Percentiles rank a stretch among this genome's conserved stretches.
Evolutionary conservation across 2,113 vertebrate species (phyloP).

Genomic region (Gobio gobio): DNA sequence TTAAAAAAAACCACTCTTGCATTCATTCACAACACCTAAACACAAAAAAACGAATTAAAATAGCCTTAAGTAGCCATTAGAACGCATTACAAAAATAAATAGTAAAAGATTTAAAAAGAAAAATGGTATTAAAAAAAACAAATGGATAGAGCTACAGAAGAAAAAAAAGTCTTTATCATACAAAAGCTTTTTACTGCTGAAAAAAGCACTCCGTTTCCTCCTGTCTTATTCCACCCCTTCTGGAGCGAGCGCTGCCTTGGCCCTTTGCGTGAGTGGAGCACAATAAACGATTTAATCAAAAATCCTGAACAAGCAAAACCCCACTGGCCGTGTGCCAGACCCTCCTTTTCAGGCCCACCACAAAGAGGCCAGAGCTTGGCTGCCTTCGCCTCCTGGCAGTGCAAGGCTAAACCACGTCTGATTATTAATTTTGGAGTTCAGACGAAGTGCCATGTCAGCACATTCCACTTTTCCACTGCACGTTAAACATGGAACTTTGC

Average conservation of each 20-base stretch:
- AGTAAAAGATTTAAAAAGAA: neutral
- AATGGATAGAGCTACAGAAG: neutral
- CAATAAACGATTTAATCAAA: conserved; percentile 81
- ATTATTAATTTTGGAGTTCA: conserved; percentile 81
- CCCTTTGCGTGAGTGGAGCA: conserved; percentile 76
- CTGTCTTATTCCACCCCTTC: conserved; percentile 29
- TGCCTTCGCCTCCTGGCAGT: conserved; percentile 71
- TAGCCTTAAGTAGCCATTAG: neutral
- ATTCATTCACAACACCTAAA: neutral
- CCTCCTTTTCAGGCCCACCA: conserved; percentile 65
- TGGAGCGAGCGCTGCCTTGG: conserved; percentile 65
- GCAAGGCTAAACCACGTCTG: conserved; percentile 71
- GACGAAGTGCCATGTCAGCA: conserved; percentile 75
- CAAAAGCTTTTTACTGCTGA: conserved; percentile 10
- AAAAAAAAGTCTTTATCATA: neutral
- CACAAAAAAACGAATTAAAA: neutral
- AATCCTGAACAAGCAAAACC: conserved; percentile 81
- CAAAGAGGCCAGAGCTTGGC: conserved; percentile 67
- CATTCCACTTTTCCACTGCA: conserved; percentile 68
- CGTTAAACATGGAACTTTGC: conserved; percentile 62
- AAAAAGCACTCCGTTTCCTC: conserved; percentile 25
- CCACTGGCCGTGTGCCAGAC: conserved; percentile 68
- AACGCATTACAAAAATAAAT: neutral
- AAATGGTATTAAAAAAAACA: too few relatives aligned
- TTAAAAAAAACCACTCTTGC: neutral